Evolutionary conservation across 2,113 vertebrate species (phyloP).

Genomic region (Podiceps cristatus): DNA sequence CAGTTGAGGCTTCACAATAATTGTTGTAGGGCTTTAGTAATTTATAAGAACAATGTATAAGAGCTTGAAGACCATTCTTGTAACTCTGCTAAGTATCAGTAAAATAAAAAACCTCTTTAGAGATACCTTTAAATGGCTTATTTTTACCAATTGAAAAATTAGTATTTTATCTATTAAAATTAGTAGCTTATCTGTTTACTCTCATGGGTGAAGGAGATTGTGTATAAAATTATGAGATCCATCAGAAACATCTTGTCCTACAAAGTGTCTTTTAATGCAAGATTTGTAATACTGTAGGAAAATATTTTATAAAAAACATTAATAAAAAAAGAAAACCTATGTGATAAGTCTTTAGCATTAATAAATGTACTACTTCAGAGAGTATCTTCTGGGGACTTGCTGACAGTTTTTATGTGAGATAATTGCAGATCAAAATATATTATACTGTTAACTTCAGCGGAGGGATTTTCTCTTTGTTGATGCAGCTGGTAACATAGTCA

Average conservation of each 20-base stretch:
- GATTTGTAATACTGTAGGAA: background rate
- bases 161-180: background rate
- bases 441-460: background rate
- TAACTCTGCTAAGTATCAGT: slow-evolving; percentile 4
- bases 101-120: background rate
- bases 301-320: background rate
- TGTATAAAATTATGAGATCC: background rate
- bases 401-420: slow-evolving; percentile 9
- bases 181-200: background rate
- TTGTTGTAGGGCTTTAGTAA: background rate
- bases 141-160: slow-evolving; percentile 41
- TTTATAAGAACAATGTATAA: background rate
- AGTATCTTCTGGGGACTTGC: background rate
- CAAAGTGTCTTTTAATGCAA: background rate
- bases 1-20: background rate
- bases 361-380: background rate
- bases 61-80: background rate
- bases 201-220: background rate
- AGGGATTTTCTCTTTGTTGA: slow-evolving; percentile 39
- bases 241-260: background rate
- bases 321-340: background rate
- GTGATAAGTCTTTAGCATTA: background rate
- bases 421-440: slow-evolving; percentile 27
- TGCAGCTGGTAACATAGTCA: background rate
- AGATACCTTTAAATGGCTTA: slow-evolving; percentile 20